Base-by-base conservation (phyloP, 1,140 invertebrate genomes). In the Dinothrombium tinctorium region DNA sequence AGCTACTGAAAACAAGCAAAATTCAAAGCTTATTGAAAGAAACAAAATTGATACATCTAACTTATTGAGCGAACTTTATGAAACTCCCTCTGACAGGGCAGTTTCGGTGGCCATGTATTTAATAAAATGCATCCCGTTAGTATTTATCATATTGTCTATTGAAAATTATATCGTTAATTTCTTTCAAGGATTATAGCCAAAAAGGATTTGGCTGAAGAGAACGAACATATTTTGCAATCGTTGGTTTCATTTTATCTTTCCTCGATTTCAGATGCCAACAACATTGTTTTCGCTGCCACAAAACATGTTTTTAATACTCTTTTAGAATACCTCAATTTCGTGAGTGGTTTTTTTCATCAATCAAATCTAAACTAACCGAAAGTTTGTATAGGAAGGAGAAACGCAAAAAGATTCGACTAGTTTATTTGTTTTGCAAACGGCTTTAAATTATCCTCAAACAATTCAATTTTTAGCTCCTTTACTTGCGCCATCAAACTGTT, bases 1-100 rank as follows among this genome's bases (percentile, higher is more conserved):
- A 36, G 47, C 46, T 4, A 25, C 26, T 12, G 17, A 47, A 9
- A 37, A 44, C 21, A 8, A 43, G 14, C n/a, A 36, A 9, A 17
- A 12, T 2, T 14, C 19, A 15, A 37, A 45, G 15, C 11, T 20
- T 14, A 47, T 41, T 35, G 39, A 38, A n/a, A n/a, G 32, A 12
- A 45, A 42, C 42, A 32, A 40, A 31, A 21, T 23, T 3, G 35
- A 42, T 6, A 35, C 33, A 22, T 26, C 35, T 6, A 24, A 35
- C 11, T n/a, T 37, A 12, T 4, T 35, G 1, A 28, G 5, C 3
- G 29, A 40, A 36, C 14, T 45, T 7, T 11, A 41, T 9, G 32
- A 40, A 17, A 4, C 28, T 3, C 43, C 43, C 14, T 40, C 43
- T 14, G 21, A 41, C 17, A 24, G 20, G 26, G 17, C 17, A 15